These are phyloP conservation scores for Scyliorhinus canicula DNA, from an alignment of 2,797 vertebrate species.

Conservation along the genomic window DNA sequence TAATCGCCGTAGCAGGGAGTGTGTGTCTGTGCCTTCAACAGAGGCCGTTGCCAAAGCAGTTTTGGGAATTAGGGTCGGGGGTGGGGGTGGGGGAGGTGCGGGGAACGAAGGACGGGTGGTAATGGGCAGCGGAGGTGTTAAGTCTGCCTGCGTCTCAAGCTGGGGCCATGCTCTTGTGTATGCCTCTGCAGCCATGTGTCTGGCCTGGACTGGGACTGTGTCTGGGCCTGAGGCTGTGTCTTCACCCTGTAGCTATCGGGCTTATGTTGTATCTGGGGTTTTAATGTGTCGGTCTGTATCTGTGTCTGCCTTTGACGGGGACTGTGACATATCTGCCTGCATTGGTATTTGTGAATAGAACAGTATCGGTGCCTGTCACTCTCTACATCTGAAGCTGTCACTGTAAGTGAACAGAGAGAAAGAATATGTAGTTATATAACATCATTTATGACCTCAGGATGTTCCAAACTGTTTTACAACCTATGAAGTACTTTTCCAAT, in stretches of 20 bases:
- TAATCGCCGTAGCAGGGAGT: too few species aligned
- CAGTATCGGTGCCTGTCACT: background rate
- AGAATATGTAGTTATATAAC: background rate
- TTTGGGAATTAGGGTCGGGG: too few species aligned
- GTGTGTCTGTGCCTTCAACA: too few species aligned
- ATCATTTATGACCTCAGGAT: too few species aligned
- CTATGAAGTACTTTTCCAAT: background rate
- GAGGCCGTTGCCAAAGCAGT: too few species aligned
- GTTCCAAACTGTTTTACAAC: background rate
- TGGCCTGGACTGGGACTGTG: background rate
- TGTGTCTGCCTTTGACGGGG: background rate
- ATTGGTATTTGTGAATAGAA: background rate
- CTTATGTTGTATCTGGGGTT: background rate
- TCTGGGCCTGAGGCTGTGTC: background rate
- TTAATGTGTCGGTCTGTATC: background rate
- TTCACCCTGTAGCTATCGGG: background rate
- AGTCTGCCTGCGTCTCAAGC: too few species aligned
- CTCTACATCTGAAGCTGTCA: background rate
- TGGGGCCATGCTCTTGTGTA: background rate
- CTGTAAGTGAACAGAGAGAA: background rate
- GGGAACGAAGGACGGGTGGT: too few species aligned
- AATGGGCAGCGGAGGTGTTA: too few species aligned
- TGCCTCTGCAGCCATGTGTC: background rate
- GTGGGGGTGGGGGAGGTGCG: too few species aligned
- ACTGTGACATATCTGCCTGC: background rate